Evolutionary conservation across 2,888 invertebrate genomes (phyloP).

Genomic region (Smittia aterrima): DNA sequence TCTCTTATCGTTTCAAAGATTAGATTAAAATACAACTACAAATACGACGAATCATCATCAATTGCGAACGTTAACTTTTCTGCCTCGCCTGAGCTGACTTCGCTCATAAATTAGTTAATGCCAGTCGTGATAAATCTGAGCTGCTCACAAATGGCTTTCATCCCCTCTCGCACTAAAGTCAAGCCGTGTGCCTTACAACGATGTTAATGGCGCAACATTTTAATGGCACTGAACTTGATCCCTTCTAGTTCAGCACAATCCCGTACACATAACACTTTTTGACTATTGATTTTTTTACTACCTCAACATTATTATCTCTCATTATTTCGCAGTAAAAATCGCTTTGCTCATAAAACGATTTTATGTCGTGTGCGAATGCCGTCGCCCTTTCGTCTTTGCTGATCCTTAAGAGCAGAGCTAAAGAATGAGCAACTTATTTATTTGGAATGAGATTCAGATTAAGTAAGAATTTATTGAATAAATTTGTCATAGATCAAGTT

Average conservation of each 20-base stretch:
- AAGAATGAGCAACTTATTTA: background rate
- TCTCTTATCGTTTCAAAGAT: background rate
- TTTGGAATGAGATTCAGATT: slow-evolving; percentile 32
- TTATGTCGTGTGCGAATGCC: background rate
- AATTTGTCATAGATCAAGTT: slow-evolving; percentile 16
- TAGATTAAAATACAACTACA: background rate
- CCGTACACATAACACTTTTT: too few relatives aligned
- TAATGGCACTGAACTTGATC: background rate
- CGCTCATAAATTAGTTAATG: background rate
- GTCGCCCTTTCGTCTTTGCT: background rate
- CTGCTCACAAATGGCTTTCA: background rate
- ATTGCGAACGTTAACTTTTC: background rate
- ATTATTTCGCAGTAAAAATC: slow-evolving; percentile 29
- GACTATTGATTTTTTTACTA: slow-evolving; percentile 38
- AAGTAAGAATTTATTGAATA: slow-evolving; percentile 34
- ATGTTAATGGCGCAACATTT: background rate
- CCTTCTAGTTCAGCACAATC: too few relatives aligned
- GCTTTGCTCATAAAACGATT: background rate
- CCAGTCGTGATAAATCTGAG: slow-evolving; percentile 2
- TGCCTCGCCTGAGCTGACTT: background rate
- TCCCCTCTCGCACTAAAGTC: background rate
- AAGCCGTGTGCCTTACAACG: too few relatives aligned
- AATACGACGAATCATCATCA: background rate
- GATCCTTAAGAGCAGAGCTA: background rate
- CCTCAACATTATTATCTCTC: slow-evolving; percentile 37